phyloP scores from a whole-genome alignment of 2,888 invertebrate species.

The Diogma glabrata region DNA sequence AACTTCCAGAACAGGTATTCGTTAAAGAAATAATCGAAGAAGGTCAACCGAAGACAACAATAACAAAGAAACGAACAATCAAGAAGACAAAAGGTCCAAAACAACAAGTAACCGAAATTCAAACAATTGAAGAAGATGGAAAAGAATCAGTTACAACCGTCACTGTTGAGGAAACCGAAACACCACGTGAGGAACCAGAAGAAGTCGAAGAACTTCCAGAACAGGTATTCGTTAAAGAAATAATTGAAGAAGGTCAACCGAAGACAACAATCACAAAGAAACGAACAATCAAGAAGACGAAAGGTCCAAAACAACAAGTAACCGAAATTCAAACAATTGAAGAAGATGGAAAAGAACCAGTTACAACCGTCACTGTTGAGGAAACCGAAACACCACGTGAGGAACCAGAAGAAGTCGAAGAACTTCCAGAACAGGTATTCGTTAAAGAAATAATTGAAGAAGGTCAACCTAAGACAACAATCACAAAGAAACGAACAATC shows the following conservation, averaged over 20 bases:
- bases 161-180: slow-evolving; percentile 20
- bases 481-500: slow-evolving; percentile 23
- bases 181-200: slow-evolving; percentile 13
- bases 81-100: slow-evolving; percentile 30
- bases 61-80: slow-evolving; percentile 27
- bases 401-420: slow-evolving; percentile 22
- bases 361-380: slow-evolving; percentile 22
- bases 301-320: slow-evolving; percentile 20
- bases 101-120: slow-evolving; percentile 33
- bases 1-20: slow-evolving; percentile 24
- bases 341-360: slow-evolving; percentile 26
- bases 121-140: slow-evolving; percentile 33
- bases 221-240: slow-evolving; percentile 11
- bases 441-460: not conserved
- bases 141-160: slow-evolving; percentile 31
- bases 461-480: slow-evolving; percentile 22
- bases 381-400: slow-evolving; percentile 7
- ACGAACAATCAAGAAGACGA: slow-evolving; percentile 21
- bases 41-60: slow-evolving; percentile 25
- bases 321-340: slow-evolving; percentile 25
- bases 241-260: slow-evolving; percentile 5
- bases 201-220: slow-evolving; percentile 16
- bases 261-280: slow-evolving; percentile 23
- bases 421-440: slow-evolving; percentile 25
- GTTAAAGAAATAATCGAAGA: slow-evolving; percentile 34